Evolutionary conservation across 2,113 vertebrate species (phyloP).

Genomic region (Ophthalmolycus amberensis): DNA sequence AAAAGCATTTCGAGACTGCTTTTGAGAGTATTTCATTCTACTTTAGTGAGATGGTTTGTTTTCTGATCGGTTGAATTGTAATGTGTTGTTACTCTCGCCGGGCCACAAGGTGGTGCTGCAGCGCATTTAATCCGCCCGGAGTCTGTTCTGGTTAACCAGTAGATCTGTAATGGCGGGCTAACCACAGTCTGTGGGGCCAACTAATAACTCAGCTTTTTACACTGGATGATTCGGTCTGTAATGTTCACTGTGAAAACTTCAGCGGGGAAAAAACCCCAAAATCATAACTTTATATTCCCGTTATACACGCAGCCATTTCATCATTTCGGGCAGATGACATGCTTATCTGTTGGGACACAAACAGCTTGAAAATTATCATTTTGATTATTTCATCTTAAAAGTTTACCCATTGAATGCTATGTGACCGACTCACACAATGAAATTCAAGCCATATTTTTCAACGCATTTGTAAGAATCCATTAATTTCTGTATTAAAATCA

Average conservation of each 20-base stretch:
- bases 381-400: no score
- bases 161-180: background rate
- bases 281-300: background rate
- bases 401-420: background rate
- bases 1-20: background rate
- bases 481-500: background rate
- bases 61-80: background rate
- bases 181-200: background rate
- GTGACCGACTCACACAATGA: background rate
- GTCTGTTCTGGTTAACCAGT: background rate
- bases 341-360: no score
- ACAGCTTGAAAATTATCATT: no score
- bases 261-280: no score
- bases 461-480: background rate
- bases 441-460: background rate
- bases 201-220: no score
- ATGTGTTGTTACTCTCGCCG: background rate
- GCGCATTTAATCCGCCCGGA: background rate
- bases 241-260: no score
- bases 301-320: no score
- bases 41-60: background rate
- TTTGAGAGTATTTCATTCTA: background rate
- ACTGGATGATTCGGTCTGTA: no score
- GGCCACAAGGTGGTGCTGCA: background rate
- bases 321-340: no score